Percentiles rank a stretch among this genome's conserved stretches.
These are phyloP conservation scores for Trogon melanurus DNA, from an alignment of 2,113 vertebrate species.

Conservation along the genomic window DNA sequence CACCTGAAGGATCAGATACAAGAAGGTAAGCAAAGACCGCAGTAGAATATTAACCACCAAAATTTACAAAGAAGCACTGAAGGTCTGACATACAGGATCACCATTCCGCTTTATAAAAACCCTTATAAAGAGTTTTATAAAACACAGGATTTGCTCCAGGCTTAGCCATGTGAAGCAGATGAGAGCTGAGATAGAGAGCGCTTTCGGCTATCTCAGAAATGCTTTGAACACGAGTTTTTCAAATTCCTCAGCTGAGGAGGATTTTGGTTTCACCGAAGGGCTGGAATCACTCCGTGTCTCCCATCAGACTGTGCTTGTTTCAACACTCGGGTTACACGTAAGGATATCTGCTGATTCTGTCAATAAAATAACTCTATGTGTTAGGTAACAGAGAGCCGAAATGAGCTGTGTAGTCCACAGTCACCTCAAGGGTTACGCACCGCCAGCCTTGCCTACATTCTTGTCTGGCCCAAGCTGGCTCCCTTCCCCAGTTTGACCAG, in stretches of 20 bases:
- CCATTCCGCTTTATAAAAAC: neutral
- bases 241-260: neutral
- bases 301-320: neutral
- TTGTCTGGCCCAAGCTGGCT: neutral
- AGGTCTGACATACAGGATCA: neutral
- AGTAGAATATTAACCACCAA: neutral
- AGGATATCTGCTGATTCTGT: neutral
- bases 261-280: neutral
- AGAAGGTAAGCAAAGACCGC: neutral
- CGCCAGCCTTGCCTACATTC: neutral
- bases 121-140: neutral
- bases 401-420: neutral
- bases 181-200: neutral
- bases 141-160: neutral
- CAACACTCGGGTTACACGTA: neutral
- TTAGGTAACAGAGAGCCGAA: neutral
- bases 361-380: neutral
- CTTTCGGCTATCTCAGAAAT: neutral
- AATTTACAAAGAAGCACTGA: neutral
- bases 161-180: neutral
- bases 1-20: slow-evolving; percentile 78
- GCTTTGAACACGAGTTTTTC: neutral
- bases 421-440: neutral
- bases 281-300: neutral
- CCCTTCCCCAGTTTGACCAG: neutral